Evolutionary conservation across 2,888 invertebrate genomes (phyloP).

Genomic region (Volucella inanis): DNA sequence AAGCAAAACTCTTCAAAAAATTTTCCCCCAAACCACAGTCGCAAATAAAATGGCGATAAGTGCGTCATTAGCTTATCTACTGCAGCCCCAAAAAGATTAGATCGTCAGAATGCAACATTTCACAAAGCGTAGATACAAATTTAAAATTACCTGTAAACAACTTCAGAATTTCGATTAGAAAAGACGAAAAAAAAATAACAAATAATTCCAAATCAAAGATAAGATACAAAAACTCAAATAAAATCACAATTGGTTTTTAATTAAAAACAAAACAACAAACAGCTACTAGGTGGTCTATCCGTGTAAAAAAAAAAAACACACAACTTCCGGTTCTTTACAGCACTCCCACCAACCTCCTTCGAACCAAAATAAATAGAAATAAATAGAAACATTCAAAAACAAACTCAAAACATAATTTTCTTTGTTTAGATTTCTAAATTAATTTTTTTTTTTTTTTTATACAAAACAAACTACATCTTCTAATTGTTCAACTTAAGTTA

Average conservation of each 20-base stretch:
- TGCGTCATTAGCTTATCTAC: background rate
- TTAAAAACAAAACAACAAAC: background rate
- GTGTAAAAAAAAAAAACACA: background rate
- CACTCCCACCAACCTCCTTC: background rate
- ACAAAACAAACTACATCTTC: conserved; percentile 26
- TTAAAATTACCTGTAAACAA: background rate
- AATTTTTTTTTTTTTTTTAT: conserved; percentile 1
- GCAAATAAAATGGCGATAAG: background rate
- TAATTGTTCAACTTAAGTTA: conserved; percentile 28
- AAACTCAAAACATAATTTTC: background rate
- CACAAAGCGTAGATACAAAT: background rate
- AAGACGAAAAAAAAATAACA: background rate
- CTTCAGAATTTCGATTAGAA: background rate
- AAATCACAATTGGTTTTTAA: conserved; percentile 29
- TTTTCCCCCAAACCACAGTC: background rate
- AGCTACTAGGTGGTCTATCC: background rate
- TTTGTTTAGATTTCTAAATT: conserved; percentile 23
- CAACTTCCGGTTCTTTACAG: background rate
- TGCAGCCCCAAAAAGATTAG: background rate
- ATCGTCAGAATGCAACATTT: background rate
- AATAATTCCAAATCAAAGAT: conserved; percentile 2
- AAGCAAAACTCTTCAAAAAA: background rate
- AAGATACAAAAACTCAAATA: conserved; percentile 1
- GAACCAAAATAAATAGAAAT: conserved; percentile 4
- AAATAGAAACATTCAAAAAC: background rate